These are phyloP conservation scores for Ladona fulva DNA, from an alignment of 1,140 invertebrate species.

Conservation along the genomic window DNA sequence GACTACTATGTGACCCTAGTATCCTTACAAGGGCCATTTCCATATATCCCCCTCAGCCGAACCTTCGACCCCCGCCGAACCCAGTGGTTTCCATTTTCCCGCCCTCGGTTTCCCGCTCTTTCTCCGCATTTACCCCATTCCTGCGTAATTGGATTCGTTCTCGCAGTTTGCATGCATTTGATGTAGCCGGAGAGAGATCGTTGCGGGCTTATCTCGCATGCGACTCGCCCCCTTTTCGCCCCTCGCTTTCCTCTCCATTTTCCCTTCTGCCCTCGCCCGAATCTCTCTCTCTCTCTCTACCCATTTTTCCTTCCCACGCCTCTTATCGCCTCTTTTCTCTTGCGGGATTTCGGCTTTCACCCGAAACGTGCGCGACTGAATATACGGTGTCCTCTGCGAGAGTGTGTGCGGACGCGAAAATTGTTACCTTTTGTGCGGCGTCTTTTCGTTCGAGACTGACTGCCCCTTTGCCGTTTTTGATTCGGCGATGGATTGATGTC, in stretches of 20 bases:
- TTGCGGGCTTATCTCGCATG: neutral
- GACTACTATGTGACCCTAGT: neutral
- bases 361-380: too few relatives aligned
- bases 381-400: too few relatives aligned
- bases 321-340: neutral
- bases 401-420: too few relatives aligned
- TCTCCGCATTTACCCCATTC: neutral
- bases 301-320: neutral
- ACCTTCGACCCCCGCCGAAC: neutral
- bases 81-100: neutral
- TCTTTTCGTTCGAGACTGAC: too few relatives aligned
- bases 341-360: too few relatives aligned
- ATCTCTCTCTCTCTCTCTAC: neutral
- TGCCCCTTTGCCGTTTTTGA: too few relatives aligned
- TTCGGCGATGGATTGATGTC: too few relatives aligned
- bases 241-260: neutral
- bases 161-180: constrained; percentile 1
- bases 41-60: neutral
- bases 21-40: neutral
- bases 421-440: too few relatives aligned
- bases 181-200: neutral
- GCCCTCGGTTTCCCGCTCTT: neutral
- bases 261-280: neutral
- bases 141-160: neutral
- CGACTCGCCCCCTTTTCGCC: neutral